Evolutionary conservation across 2,797 vertebrate genomes (phyloP).

Genomic region (Serranus cabrilla): DNA sequence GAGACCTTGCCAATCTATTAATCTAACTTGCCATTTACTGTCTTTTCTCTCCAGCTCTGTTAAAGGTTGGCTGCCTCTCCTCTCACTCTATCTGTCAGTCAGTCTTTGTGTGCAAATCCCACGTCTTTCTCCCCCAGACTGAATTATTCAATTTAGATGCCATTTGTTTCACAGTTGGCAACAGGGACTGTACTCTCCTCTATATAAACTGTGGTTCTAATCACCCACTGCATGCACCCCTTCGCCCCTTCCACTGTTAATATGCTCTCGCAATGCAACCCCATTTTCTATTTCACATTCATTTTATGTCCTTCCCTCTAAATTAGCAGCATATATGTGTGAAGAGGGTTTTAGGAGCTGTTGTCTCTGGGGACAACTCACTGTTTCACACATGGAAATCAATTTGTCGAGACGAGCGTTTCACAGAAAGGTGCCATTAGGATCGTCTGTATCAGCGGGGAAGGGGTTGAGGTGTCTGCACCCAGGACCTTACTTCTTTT

Average conservation of each 20-base stretch:
- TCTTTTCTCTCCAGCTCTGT: slow-evolving; percentile 83
- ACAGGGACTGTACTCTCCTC: slow-evolving; percentile 74
- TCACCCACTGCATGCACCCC: slow-evolving; percentile 62
- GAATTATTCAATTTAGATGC: slow-evolving; percentile 87
- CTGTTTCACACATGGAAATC: slow-evolving; percentile 86
- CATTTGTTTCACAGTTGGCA: slow-evolving; percentile 87
- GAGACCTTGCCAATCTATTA: slow-evolving; percentile 86
- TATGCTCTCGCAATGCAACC: slow-evolving; percentile 54
- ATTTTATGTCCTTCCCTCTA: slow-evolving; percentile 64
- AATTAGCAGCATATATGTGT: slow-evolving; percentile 73
- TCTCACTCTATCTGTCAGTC: slow-evolving; percentile 88
- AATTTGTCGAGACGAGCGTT: slow-evolving; percentile 80
- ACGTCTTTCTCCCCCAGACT: slow-evolving; percentile 82
- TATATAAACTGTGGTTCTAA: slow-evolving; percentile 75
- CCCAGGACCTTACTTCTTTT: slow-evolving; percentile 53
- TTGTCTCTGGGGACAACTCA: slow-evolving; percentile 72
- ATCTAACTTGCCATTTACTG: slow-evolving; percentile 88
- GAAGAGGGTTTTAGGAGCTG: slow-evolving; percentile 79
- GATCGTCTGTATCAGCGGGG: slow-evolving; percentile 64
- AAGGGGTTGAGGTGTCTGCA: slow-evolving; percentile 49
- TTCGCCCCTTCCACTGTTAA: slow-evolving; percentile 58
- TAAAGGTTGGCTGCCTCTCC: slow-evolving; percentile 87
- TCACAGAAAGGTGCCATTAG: slow-evolving; percentile 75
- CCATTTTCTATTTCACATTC: slow-evolving; percentile 69
- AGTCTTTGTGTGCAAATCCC: slow-evolving; percentile 89